These are phyloP conservation scores for Netelia inedita DNA, from an alignment of 2,888 invertebrate species.

Conservation along the genomic window DNA sequence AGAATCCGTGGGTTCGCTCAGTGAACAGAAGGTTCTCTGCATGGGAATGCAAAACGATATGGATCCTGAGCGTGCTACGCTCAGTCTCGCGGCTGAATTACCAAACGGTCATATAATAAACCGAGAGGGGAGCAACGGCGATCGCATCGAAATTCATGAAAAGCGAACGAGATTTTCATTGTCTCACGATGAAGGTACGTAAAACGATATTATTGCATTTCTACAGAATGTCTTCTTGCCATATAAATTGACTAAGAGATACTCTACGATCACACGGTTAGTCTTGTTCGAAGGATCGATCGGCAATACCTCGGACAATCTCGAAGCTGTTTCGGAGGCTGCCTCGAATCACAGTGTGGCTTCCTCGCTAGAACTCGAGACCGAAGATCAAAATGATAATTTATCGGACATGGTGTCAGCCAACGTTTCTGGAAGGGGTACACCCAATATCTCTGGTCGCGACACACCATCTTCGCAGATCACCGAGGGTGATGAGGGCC, in stretches of 20 bases:
- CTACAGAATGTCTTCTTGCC: neutral
- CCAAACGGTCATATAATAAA: conserved; percentile 83
- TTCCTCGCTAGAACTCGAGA: conserved; percentile 94
- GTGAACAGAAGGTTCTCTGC: conserved; percentile 88
- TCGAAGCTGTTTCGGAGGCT: conserved; percentile 98
- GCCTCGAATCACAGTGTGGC: conserved; percentile 98
- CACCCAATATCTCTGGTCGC: conserved; percentile 97
- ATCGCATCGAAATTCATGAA: conserved; percentile 84
- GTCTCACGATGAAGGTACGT: conserved; percentile 91
- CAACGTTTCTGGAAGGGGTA: conserved; percentile 96
- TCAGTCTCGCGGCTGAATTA: conserved; percentile 79
- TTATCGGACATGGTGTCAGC: conserved; percentile 99
- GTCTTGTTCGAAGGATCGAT: conserved; percentile 89
- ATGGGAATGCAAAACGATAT: conserved; percentile 80
- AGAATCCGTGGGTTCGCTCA: conserved; percentile 89
- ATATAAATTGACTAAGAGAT: neutral
- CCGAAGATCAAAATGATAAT: conserved; percentile 96
- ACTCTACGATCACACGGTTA: conserved; percentile 65
- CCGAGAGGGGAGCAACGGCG: conserved; percentile 77
- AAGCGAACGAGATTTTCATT: conserved; percentile 89
- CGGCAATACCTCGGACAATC: conserved; percentile 96
- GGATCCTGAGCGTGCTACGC: conserved; percentile 75
- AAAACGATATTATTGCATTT: conserved; percentile 18
- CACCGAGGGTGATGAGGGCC: conserved; percentile 90
- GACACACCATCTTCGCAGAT: conserved; percentile 98